Base-by-base conservation (phyloP, 2,113 vertebrate genomes). In the Rhipidura dahli region DNA sequence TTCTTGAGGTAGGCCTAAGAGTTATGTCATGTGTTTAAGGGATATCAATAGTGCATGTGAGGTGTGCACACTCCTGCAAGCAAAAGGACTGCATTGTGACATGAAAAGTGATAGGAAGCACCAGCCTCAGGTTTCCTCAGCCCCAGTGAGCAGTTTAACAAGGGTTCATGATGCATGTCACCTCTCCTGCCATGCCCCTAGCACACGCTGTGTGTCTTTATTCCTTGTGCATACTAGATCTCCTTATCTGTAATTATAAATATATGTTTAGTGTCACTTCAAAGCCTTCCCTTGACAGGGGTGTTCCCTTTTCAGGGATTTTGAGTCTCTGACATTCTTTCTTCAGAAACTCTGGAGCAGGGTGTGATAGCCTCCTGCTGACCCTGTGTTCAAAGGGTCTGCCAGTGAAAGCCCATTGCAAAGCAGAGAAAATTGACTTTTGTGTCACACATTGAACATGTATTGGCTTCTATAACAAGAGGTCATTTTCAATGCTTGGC, bases 191-290 rank as follows among this genome's bases (percentile, higher is more conserved):
- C 94, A 94, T 96, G 90, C 93, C 96, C 39, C 27, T 66, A 95
- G 96, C 93, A 88, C 82, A 94, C 0, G 0, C 9, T 94, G 82
- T 0, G 0, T 87, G 92, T 86, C 91, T 95, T 95, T 97, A 93
- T 96, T 90, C 87, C 85, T 87, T 51, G 35, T 71, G 88, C 88
- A 89, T 91, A 89, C 76, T 90, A 60, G 70, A 90, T 66, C 1
- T 3, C 79, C 72, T 90, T 83, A 63, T 92, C 93, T 95, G 89
- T 93, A 97, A 96, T 96, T 95, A 95, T 78, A 94, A 94, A 97
- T 97, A 94, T 90, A 96, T 93, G 90, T 94, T 95, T 90, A 78
- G 73, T 92, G 92, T 88, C 93, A 95, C 89, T 94, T 96, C 95
- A 97, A 96, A 94, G 94, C 30, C 72, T 94, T 39, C 61, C 59